A percentile compares a stretch with the other conserved stretches of the same genome.
Evolutionary conservation across 1,140 invertebrate genomes (phyloP).

Genomic region (Drosophila santomea): DNA sequence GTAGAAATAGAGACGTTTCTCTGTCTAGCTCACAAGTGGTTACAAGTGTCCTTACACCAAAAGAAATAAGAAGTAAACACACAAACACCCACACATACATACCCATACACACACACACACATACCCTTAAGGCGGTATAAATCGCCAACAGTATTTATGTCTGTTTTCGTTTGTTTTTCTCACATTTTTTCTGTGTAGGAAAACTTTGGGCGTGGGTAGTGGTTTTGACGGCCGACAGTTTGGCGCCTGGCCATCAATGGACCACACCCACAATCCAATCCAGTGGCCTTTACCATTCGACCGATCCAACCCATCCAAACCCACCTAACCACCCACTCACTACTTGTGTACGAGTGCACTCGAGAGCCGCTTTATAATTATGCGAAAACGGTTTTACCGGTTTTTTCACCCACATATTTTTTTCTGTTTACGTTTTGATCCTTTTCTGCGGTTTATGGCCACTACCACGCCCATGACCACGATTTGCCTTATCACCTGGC

Average conservation of each 20-base stretch:
- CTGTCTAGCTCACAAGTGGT: slow-evolving; percentile 54
- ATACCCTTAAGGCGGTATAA: slow-evolving; percentile 17
- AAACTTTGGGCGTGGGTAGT: not conserved
- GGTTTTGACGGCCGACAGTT: slow-evolving; percentile 62
- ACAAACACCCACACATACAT: not conserved
- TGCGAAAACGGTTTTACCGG: slow-evolving; percentile 28
- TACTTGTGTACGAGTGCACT: slow-evolving; percentile 38
- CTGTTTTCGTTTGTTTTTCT: slow-evolving; percentile 50
- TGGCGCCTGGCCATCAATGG: slow-evolving; percentile 59
- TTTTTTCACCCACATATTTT: not conserved
- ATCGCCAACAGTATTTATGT: slow-evolving; percentile 47
- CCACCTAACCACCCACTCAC: not conserved
- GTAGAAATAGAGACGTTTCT: not conserved
- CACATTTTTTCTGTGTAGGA: slow-evolving; percentile 10
- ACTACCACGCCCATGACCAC: slow-evolving; percentile 17
- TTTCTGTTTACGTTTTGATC: slow-evolving; percentile 11
- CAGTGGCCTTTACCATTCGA: not conserved
- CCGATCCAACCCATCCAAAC: not conserved
- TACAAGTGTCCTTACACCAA: slow-evolving; percentile 59
- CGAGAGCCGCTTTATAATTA: slow-evolving; percentile 45
- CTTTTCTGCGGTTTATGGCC: slow-evolving; percentile 28
- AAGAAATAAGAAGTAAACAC: slow-evolving; percentile 2
- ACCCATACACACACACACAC: slow-evolving; percentile 1
- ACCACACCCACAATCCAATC: slow-evolving; percentile 3
- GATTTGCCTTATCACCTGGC: slow-evolving; percentile 52